Evolutionary conservation across 2,113 vertebrate species (phyloP), one percentile per base, ranked within the genome.

Genomic region (Paradoxurus hermaphroditus): DNA sequence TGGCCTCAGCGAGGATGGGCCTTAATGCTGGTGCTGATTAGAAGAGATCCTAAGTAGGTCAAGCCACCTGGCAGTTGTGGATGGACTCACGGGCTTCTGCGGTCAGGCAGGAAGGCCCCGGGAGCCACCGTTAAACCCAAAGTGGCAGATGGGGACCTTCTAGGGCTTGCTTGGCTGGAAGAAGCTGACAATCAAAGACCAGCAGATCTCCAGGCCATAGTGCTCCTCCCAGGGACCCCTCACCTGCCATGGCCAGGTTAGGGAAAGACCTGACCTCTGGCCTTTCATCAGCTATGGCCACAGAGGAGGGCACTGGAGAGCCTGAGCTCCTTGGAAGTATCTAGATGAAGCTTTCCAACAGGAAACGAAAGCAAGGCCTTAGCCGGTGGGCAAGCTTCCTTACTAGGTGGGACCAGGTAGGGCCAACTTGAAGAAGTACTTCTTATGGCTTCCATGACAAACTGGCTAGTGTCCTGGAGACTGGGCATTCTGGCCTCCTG

Each of bases 231-330:
- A 27, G 15, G n/a, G 41, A 21, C 6, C 7, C 29, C 44, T 92
- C 23, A 1, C 41, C 25, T 2, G 13, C n/a, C 12, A 1, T 0
- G 1, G 19, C 34, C 77, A 77, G 56, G 15, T 75, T 19, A 46
- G 68, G 31, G 29, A 84, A 81, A n/a, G 68, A 5, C 27, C 63
- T 77, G 34, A 29, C 44, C 6, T 78, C 79, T 78, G 65, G 53
- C 25, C 31, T 85, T n/a, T 68, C 8, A 39, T 16, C 39, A 25
- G 53, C 44, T 36, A 2, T 36, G 49, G 68, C 21, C 81, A 21
- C 14, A 1, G 31, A 34, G 46, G 18, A 77, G 18, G 29, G 41
- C 2, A 7, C 59, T 25, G 1, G 23, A 46, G 77, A 49, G 3
- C 46, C 1, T 10, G 27, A 81, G 44, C 29, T 77, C 9, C 41